Conservation (phyloP, 2,888 invertebrate genomes). For the Pelosia muscerda region DNA sequence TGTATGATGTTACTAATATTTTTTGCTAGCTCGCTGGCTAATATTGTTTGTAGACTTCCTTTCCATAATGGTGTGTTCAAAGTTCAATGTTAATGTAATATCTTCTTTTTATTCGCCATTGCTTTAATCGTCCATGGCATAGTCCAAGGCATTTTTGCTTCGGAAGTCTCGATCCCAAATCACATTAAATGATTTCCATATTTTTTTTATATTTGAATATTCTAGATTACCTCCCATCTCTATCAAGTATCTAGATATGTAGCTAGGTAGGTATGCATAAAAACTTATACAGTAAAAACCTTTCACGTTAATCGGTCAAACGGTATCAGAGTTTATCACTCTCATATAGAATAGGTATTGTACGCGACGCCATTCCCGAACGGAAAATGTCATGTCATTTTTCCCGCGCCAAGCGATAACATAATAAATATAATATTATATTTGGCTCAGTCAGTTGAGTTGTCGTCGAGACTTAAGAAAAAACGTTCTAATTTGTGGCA, state of each 20-base stretch:
- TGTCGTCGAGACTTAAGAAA: no score
- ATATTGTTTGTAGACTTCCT: slow-evolving; percentile 34
- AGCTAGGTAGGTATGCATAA: no score
- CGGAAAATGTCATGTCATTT: no score
- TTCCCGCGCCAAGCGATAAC: no score
- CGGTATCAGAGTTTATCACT: neutral
- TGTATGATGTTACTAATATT: slow-evolving; percentile 17
- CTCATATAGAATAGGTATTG: no score
- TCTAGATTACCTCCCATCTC: neutral
- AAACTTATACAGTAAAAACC: no score
- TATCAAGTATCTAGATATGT: no score
- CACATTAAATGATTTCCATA: neutral
- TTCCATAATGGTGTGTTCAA: slow-evolving; percentile 34
- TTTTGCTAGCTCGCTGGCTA: slow-evolving; percentile 14
- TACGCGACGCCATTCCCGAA: no score
- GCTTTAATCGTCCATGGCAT: neutral
- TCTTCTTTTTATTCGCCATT: neutral
- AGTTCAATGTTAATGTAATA: slow-evolving; percentile 42
- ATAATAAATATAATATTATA: no score
- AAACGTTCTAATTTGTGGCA: no score
- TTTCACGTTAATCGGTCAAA: neutral
- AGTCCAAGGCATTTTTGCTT: neutral
- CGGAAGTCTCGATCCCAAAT: neutral
- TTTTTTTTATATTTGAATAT: neutral
- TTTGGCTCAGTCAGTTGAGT: no score